These are phyloP conservation scores for Ondatra zibethicus DNA, from an alignment of 2,113 vertebrate genomes.

Conservation along the genomic window DNA sequence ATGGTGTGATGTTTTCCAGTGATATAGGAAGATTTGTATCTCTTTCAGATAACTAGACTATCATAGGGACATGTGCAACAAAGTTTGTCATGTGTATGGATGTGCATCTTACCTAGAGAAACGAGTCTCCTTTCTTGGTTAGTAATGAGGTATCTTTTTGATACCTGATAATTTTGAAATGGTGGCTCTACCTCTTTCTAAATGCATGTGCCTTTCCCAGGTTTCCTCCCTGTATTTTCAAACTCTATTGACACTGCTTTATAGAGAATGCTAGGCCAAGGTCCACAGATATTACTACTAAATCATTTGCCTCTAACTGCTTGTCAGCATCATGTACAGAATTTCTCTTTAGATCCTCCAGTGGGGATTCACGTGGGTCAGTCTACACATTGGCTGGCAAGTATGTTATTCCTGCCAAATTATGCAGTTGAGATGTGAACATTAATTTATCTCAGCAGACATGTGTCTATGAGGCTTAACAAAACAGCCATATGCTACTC, in stretches of 20 bases:
- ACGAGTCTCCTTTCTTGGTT: background rate
- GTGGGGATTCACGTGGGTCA: slow-evolving; percentile 51
- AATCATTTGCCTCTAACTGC: slow-evolving; percentile 17
- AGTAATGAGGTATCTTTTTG: background rate
- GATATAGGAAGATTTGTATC: background rate
- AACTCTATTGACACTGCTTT: background rate
- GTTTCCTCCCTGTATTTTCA: background rate
- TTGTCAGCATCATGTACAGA: background rate
- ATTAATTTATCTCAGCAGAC: slow-evolving; percentile 73
- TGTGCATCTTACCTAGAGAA: background rate
- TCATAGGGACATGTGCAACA: background rate
- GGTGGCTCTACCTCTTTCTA: background rate
- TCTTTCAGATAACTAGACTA: background rate
- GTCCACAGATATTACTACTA: background rate
- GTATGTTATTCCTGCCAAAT: slow-evolving; percentile 72
- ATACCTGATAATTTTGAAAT: background rate
- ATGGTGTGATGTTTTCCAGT: background rate
- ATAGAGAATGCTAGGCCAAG: background rate
- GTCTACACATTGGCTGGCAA: slow-evolving; percentile 73
- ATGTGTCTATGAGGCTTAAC: slow-evolving; percentile 62
- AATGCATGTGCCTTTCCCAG: background rate
- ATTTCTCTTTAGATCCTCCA: slow-evolving; percentile 29
- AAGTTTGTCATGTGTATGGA: background rate
- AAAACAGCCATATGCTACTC: slow-evolving; percentile 73
- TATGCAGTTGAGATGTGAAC: slow-evolving; percentile 68